Evolutionary conservation across 2,888 invertebrate species (phyloP).

Genomic region (Zeuzera pyrina): DNA sequence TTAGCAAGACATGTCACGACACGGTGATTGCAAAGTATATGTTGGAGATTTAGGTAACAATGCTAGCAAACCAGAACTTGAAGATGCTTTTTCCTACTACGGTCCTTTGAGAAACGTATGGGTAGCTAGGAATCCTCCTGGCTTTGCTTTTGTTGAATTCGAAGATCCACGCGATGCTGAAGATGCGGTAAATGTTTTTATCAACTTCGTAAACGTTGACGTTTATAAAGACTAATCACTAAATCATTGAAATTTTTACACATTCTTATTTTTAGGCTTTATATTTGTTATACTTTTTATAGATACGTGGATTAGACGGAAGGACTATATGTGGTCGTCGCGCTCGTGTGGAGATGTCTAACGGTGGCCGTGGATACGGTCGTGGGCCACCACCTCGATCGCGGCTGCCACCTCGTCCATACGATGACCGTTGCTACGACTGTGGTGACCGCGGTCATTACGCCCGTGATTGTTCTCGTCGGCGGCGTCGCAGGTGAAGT

Average conservation of each 20-base stretch:
- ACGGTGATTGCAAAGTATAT: conserved; percentile 95
- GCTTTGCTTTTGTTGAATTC: conserved; percentile 95
- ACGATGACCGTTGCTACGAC: conserved; percentile 94
- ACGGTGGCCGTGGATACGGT: conserved; percentile 79
- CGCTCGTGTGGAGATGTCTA: conserved; percentile 93
- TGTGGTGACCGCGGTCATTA: conserved; percentile 96
- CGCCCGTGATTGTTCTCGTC: conserved; percentile 89
- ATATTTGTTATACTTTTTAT: conserved; percentile 2
- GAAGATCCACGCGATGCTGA: conserved; percentile 95
- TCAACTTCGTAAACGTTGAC: not conserved
- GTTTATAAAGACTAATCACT: not conserved
- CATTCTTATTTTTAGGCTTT: not conserved
- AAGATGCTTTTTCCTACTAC: conserved; percentile 94
- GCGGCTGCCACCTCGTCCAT: conserved; percentile 83
- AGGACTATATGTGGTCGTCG: conserved; percentile 90
- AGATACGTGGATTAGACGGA: conserved; percentile 78
- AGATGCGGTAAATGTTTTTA: conserved; percentile 80
- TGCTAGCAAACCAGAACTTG: conserved; percentile 93
- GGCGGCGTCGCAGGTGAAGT: conserved; percentile 73
- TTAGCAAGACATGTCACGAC: conserved; percentile 83
- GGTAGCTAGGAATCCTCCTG: conserved; percentile 98
- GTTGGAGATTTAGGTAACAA: conserved; percentile 94
- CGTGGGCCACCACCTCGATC: conserved; percentile 75
- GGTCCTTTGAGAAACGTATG: conserved; percentile 95
- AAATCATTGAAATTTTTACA: not conserved